Percentiles rank a stretch among this genome's conserved stretches.
phyloP scores from a whole-genome alignment of 2,113 vertebrate species.

The Spheniscus mendiculus region DNA sequence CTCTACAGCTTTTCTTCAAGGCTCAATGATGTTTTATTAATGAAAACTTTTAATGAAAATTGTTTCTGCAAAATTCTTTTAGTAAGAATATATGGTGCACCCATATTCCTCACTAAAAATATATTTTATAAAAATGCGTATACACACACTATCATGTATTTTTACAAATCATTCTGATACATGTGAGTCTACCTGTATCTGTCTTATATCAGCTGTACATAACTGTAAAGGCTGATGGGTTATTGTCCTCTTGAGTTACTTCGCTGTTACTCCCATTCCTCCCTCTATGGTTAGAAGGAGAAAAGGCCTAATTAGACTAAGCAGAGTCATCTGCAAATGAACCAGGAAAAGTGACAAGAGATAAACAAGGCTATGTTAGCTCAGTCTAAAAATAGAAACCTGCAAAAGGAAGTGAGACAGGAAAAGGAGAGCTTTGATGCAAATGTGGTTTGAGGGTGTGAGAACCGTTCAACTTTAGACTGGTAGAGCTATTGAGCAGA shows the following conservation, averaged over 20 bases:
- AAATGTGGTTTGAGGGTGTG: background rate
- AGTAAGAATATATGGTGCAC: background rate
- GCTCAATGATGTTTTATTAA: background rate
- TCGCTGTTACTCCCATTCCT: background rate
- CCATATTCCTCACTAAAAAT: background rate
- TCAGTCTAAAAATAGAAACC: background rate
- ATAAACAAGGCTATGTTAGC: background rate
- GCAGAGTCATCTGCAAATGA: background rate
- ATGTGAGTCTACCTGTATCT: background rate
- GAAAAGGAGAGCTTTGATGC: background rate
- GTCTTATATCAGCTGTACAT: background rate
- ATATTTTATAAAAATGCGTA: background rate
- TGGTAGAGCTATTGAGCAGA: background rate
- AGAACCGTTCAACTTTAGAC: background rate
- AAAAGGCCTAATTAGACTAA: background rate
- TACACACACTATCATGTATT: background rate
- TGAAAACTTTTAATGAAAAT: background rate
- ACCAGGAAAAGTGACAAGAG: background rate
- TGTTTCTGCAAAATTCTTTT: background rate
- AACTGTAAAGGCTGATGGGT: background rate
- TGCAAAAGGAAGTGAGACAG: background rate
- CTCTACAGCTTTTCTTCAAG: background rate
- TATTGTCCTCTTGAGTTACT: background rate
- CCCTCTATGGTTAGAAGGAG: background rate
- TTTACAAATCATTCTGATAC: background rate